Conservation (phyloP, 2,113 vertebrate species). For the Rhodinocichla rosea region DNA sequence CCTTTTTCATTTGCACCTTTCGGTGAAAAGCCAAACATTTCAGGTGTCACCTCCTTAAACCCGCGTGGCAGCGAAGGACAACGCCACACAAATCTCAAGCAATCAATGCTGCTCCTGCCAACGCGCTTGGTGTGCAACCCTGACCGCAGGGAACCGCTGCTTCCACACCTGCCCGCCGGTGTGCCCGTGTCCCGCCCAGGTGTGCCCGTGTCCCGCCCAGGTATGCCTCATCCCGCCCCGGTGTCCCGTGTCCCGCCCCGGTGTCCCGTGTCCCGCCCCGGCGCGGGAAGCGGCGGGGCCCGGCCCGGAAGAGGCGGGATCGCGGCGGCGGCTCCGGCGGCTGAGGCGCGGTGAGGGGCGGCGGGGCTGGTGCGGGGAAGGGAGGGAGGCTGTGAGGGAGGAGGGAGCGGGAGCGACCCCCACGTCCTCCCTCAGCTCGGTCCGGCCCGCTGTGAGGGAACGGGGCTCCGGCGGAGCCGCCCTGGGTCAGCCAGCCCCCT, state of each 20-base stretch:
- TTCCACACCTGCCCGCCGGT: rapidly evolving
- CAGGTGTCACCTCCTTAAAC: background rate
- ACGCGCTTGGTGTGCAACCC: rapidly evolving
- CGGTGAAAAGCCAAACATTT: background rate
- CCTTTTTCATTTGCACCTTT: background rate
- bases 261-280: no score
- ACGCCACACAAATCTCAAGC: background rate
- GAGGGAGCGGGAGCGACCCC: background rate
- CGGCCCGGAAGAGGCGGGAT: background rate
- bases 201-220: background rate
- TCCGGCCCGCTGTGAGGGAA: background rate
- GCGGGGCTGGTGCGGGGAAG: background rate
- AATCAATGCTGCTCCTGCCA: rapidly evolving
- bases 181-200: background rate
- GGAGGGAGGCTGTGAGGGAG: background rate
- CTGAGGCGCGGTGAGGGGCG: background rate
- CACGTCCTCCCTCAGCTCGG: background rate
- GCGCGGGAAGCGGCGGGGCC: no score
- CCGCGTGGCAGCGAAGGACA: background rate
- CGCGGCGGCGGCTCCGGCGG: background rate
- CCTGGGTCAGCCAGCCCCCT: no score
- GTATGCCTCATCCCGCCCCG: background rate
- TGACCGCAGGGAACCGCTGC: rapidly evolving
- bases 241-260: background rate
- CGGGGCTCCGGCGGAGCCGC: background rate